Evolutionary conservation across 2,888 invertebrate genomes (phyloP).

Genomic region (Orthonychiurus folsomi): DNA sequence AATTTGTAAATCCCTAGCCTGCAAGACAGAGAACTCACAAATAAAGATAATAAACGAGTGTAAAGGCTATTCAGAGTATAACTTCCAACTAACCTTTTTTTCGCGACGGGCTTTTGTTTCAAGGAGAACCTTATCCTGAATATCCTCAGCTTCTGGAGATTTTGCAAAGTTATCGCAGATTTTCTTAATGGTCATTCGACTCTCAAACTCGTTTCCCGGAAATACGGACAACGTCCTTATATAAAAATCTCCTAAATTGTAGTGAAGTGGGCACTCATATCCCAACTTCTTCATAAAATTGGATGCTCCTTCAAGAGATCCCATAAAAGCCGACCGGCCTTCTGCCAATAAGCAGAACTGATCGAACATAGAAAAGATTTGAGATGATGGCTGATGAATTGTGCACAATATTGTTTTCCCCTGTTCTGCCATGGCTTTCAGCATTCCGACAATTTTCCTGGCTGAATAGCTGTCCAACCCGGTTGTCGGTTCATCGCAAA

Average conservation of each 20-base stretch:
- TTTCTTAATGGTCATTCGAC: constrained; percentile 41
- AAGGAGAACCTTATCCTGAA: constrained; percentile 66
- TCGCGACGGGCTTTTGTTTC: too few species aligned
- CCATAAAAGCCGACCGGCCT: constrained; percentile 49
- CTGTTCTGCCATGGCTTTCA: constrained; percentile 45
- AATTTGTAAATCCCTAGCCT: too few species aligned
- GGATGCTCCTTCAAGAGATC: constrained; percentile 44
- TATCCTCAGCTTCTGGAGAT: constrained; percentile 65
- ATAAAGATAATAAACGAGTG: too few species aligned
- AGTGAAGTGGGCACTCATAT: constrained; percentile 45
- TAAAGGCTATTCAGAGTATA: too few species aligned
- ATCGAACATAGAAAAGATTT: constrained; percentile 48
- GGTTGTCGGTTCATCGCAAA: constrained; percentile 54
- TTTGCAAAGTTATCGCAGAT: constrained; percentile 70
- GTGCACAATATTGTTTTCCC: constrained; percentile 50
- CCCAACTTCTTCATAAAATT: constrained; percentile 44
- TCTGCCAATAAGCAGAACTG: constrained; percentile 48
- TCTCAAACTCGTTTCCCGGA: constrained; percentile 45
- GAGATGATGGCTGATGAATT: constrained; percentile 51
- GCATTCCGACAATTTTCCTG: constrained; percentile 35
- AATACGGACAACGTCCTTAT: constrained; percentile 47
- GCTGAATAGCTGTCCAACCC: constrained; percentile 37
- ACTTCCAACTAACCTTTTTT: too few species aligned
- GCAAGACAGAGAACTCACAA: too few species aligned
- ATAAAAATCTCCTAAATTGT: constrained; percentile 48